Evolutionary conservation across 1,140 invertebrate species (phyloP).

Genomic region (Temnothorax longispinosus): DNA sequence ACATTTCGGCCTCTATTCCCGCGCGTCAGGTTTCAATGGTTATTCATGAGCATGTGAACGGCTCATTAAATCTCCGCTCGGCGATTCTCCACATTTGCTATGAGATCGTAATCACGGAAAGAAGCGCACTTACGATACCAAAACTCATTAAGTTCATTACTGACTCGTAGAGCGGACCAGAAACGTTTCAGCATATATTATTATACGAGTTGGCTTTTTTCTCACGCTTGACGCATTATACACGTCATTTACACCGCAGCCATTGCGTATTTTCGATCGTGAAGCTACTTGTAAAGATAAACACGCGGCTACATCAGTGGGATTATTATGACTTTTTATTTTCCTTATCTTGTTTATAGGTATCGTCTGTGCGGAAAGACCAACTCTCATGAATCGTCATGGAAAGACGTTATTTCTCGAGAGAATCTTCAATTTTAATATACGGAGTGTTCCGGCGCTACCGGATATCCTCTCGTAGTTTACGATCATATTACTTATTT

Average conservation of each 20-base stretch:
- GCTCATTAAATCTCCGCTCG: conserved; percentile 5
- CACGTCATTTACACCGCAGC: neutral
- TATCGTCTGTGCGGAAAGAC: neutral
- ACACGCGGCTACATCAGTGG: neutral
- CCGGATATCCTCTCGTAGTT: neutral
- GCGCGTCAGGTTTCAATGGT: neutral
- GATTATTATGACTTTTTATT: conserved; percentile 37
- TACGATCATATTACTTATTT: neutral
- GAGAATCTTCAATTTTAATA: conserved; percentile 15
- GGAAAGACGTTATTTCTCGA: neutral
- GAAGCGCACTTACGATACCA: neutral
- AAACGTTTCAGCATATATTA: conserved; percentile 31
- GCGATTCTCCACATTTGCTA: neutral
- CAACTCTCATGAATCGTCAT: neutral
- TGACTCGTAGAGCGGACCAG: neutral
- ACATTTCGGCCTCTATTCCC: neutral
- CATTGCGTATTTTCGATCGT: neutral
- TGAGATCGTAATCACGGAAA: neutral
- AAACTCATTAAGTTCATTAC: conserved; percentile 47
- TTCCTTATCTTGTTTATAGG: neutral
- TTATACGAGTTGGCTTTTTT: neutral
- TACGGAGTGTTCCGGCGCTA: neutral
- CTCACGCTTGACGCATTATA: conserved; percentile 43
- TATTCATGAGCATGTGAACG: conserved; percentile 14
- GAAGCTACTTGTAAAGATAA: conserved; percentile 19